Conservation (phyloP, 2,113 vertebrate genomes). For the Gobius niger region DNA sequence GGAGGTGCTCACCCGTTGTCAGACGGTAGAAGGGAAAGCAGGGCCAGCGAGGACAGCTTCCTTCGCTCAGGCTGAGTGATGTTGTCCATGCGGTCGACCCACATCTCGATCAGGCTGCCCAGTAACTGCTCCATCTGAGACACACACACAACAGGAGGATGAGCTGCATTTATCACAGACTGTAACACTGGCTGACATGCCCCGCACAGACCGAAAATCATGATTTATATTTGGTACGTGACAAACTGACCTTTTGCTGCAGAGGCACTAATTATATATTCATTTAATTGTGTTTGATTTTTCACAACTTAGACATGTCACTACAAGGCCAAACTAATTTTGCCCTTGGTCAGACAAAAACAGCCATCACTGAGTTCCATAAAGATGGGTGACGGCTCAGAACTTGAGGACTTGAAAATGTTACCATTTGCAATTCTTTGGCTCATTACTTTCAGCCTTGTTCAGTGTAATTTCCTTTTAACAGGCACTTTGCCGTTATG, state of each 20-base stretch:
- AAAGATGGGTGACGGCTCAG: not conserved
- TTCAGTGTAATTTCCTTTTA: slow-evolving; percentile 41
- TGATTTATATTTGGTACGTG: not conserved
- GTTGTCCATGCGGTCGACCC: slow-evolving; percentile 98
- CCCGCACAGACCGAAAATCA: not conserved
- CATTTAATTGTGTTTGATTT: slow-evolving; percentile 10
- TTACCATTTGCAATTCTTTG: slow-evolving; percentile 43
- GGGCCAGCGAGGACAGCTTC: slow-evolving; percentile 92
- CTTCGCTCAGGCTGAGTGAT: slow-evolving; percentile 97
- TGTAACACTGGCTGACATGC: not conserved
- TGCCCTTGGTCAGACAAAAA: slow-evolving; percentile 4
- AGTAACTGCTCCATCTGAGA: slow-evolving; percentile 88
- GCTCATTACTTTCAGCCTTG: slow-evolving; percentile 47
- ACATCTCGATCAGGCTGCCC: slow-evolving; percentile 94
- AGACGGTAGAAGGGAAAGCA: slow-evolving; percentile 92
- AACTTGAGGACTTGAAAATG: slow-evolving; percentile 17
- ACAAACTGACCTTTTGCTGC: slow-evolving; percentile 18
- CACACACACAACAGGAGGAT: slow-evolving; percentile 1
- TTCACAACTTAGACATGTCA: slow-evolving; percentile 20
- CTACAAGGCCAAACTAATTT: slow-evolving; percentile 19
- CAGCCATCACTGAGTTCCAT: slow-evolving; percentile 12
- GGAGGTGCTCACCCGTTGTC: slow-evolving; percentile 81
- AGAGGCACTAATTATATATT: not conserved
- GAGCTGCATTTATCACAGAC: not conserved
- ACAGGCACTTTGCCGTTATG: slow-evolving; percentile 39